phyloP scores from a whole-genome alignment of 2,113 vertebrate species.

The Platichthys flesus region DNA sequence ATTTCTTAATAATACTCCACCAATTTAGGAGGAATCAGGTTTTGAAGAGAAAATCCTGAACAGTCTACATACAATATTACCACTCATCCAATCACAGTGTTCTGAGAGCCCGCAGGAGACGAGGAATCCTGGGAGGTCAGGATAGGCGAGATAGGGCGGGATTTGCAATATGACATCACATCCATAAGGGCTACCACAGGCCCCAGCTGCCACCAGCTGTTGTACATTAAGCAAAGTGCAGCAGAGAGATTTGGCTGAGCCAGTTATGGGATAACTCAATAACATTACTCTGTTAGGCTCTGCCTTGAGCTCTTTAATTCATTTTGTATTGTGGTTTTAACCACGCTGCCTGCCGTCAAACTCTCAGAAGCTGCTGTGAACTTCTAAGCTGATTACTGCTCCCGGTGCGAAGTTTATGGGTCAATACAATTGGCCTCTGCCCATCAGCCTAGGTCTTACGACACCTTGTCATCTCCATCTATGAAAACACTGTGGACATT shows the following conservation, averaged over 20 bases:
- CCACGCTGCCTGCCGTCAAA: slow-evolving; percentile 27
- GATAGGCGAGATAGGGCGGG: slow-evolving; percentile 54
- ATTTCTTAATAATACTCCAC: neutral
- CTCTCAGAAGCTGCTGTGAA: slow-evolving; percentile 46
- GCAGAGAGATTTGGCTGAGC: slow-evolving; percentile 78
- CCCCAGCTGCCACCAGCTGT: slow-evolving; percentile 77
- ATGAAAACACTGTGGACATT: slow-evolving; percentile 31
- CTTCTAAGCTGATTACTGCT: slow-evolving; percentile 70
- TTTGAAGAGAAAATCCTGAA: neutral
- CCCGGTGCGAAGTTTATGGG: slow-evolving; percentile 46
- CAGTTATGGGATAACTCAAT: slow-evolving; percentile 81
- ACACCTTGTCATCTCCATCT: slow-evolving; percentile 31
- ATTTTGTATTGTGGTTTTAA: slow-evolving; percentile 73
- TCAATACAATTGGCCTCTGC: slow-evolving; percentile 54
- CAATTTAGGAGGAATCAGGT: neutral
- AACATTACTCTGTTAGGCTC: slow-evolving; percentile 71
- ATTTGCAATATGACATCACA: slow-evolving; percentile 53
- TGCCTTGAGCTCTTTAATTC: slow-evolving; percentile 76
- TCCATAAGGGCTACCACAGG: slow-evolving; percentile 66
- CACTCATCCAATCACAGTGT: slow-evolving; percentile 15
- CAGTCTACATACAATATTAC: neutral
- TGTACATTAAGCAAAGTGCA: slow-evolving; percentile 82
- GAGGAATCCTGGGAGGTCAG: slow-evolving; percentile 60
- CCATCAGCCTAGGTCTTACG: slow-evolving; percentile 51
- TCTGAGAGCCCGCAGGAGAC: slow-evolving; percentile 25